A percentile compares a stretch with the other conserved stretches of the same genome.
These are phyloP conservation scores for Enteromius treurensis DNA, from an alignment of 2,797 vertebrate genomes.

Conservation along the genomic window DNA sequence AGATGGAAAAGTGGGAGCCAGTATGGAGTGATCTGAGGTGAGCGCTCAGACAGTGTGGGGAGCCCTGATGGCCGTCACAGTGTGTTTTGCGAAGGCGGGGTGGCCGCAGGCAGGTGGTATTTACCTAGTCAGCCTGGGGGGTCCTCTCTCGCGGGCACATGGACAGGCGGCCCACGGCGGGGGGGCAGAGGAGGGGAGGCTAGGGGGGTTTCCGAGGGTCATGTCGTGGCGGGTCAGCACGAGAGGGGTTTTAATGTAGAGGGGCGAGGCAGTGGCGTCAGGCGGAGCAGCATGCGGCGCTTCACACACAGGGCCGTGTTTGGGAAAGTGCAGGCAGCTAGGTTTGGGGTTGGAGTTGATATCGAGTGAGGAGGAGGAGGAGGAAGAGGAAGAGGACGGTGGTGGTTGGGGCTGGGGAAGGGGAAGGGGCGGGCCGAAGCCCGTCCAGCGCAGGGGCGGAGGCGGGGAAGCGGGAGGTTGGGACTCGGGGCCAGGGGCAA, in stretches of 20 bases:
- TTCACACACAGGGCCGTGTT: constrained; percentile 77
- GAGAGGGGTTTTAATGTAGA: constrained; percentile 83
- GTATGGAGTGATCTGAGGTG: constrained; percentile 39
- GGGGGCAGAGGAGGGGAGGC: constrained; percentile 78
- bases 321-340: constrained; percentile 83
- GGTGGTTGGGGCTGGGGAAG: constrained; percentile 71
- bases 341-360: constrained; percentile 85
- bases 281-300: constrained; percentile 70
- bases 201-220: constrained; percentile 80
- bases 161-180: constrained; percentile 83
- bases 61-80: constrained; percentile 42
- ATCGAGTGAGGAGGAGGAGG: constrained; percentile 82
- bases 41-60: constrained; percentile 58
- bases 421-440: constrained; percentile 78
- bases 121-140: constrained; percentile 90
- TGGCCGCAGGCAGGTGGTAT: constrained; percentile 75
- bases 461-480: constrained; percentile 78
- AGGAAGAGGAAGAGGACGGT: constrained; percentile 76
- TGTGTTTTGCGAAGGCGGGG: constrained; percentile 52
- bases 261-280: constrained; percentile 78
- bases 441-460: constrained; percentile 77
- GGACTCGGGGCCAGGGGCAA: constrained; percentile 81
- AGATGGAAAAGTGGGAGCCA: constrained; percentile 69
- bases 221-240: constrained; percentile 82
- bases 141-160: constrained; percentile 87